Evolutionary conservation across 1,140 invertebrate genomes (phyloP), one percentile per base, ranked within the genome.

Genomic region (Onthophagus taurus): DNA sequence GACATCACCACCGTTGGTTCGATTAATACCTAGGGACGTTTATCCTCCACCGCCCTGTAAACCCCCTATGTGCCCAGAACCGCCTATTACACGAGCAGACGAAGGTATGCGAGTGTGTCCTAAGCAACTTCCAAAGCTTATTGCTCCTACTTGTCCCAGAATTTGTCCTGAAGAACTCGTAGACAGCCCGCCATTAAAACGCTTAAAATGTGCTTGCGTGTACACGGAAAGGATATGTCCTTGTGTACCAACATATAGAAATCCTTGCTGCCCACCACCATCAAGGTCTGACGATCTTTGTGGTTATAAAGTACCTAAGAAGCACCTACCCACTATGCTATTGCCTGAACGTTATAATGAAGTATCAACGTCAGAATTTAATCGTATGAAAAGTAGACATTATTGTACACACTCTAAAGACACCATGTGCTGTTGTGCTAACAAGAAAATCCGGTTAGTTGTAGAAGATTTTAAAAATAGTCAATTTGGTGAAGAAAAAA

Each of bases 151-250:
- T 42, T 49, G 48, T 49, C 31, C 21, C 37, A 21, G 20, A 19
- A 41, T 47, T 2, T 34, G 39, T n/a, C 34, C 23, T 11, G 2
- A n/a, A 9, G 16, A 9, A 17, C 36, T 42, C 1, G 31, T 42
- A 12, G n/a, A 20, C 8, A 33, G 12, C n/a, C 29, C 24, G 12
- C 36, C 37, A 5, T 42, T 53, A 18, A 35, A 33, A 35, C 24
- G 48, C 13, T 38, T 48, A 29, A 42, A 37, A 18, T 42, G 45
- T 33, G 12, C 45, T 0, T 47, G 26, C 37, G 33, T 8, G 51
- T 50, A 33, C 51, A n/a, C 51, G 5, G 16, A 18, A 17, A 47
- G 39, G 23, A 12, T 33, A n/a, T 53, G 51, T 16, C 31, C 26
- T n/a, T n/a, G n/a, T n/a, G n/a, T n/a, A n/a, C n/a, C n/a, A n/a